Conservation (phyloP, 2,888 invertebrate genomes). For the Corbicula japonica region DNA sequence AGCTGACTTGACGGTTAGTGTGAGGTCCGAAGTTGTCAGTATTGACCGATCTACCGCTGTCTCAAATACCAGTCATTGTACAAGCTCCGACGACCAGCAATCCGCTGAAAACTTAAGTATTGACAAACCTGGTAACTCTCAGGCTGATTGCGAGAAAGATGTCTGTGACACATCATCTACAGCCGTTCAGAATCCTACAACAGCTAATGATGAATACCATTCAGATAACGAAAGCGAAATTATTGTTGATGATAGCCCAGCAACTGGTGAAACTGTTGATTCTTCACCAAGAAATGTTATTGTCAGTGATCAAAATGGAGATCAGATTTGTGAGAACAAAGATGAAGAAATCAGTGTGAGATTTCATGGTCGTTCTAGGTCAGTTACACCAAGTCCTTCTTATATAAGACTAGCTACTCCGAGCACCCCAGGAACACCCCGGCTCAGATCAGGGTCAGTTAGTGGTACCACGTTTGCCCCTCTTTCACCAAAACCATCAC, state of each 20-base stretch:
- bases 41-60: too few relatives aligned
- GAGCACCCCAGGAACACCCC: slow-evolving; percentile 58
- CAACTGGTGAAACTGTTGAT: slow-evolving; percentile 4
- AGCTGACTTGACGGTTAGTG: too few relatives aligned
- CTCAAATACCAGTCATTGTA: too few relatives aligned
- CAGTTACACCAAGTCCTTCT: slow-evolving; percentile 58
- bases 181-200: slow-evolving; percentile 2
- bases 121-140: slow-evolving; percentile 10
- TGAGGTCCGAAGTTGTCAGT: too few relatives aligned
- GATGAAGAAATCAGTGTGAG: slow-evolving; percentile 3
- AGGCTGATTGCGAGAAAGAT: slow-evolving; percentile 17
- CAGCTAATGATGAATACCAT: slow-evolving; percentile 33
- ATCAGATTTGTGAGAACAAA: slow-evolving; percentile 21
- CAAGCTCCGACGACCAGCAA: slow-evolving; percentile 22
- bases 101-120: slow-evolving; percentile 24
- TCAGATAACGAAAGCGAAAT: slow-evolving; percentile 58
- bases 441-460: slow-evolving; percentile 58
- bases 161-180: neutral
- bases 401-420: slow-evolving; percentile 46
- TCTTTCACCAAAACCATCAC: slow-evolving; percentile 47
- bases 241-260: slow-evolving; percentile 54
- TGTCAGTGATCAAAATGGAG: neutral
- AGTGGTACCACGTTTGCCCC: slow-evolving; percentile 44
- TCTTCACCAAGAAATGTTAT: slow-evolving; percentile 9
- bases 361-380: slow-evolving; percentile 19